These are phyloP conservation scores for Pseudonaja textilis DNA, from an alignment of 2,113 vertebrate species.

Conservation along the genomic window DNA sequence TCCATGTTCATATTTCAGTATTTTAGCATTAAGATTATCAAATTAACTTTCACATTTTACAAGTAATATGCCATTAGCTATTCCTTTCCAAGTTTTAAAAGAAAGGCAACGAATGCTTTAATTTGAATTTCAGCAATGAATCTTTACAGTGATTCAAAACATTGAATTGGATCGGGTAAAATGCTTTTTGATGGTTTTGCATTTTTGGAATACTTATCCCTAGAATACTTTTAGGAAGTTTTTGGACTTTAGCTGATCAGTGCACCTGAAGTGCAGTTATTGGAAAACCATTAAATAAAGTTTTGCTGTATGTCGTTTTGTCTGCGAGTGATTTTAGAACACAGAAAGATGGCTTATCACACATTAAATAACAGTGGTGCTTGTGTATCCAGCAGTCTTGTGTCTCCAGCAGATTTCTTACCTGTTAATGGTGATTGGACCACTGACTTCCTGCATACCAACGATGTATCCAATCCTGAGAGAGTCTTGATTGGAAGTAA, in stretches of 20 bases:
- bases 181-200: not conserved
- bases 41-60: not conserved
- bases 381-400: not conserved
- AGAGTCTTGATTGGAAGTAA: not conserved
- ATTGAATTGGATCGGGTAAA: not conserved
- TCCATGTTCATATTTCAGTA: not conserved
- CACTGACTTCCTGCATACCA: not conserved
- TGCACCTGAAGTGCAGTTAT: not conserved
- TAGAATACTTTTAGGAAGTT: not conserved
- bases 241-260: not conserved
- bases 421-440: not conserved
- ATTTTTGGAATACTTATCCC: not conserved
- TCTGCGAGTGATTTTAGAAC: not conserved
- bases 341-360: not conserved
- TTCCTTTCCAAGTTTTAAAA: not conserved
- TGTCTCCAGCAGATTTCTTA: not conserved
- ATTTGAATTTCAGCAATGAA: not conserved
- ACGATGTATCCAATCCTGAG: not conserved
- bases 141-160: not conserved
- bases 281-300: not conserved
- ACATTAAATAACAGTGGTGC: not conserved
- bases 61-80: not conserved
- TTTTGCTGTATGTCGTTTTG: not conserved
- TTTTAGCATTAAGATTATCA: not conserved
- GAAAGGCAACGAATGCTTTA: not conserved